Evolutionary conservation across 2,113 vertebrate genomes (phyloP).

Genomic region (Charadrius vociferus): DNA sequence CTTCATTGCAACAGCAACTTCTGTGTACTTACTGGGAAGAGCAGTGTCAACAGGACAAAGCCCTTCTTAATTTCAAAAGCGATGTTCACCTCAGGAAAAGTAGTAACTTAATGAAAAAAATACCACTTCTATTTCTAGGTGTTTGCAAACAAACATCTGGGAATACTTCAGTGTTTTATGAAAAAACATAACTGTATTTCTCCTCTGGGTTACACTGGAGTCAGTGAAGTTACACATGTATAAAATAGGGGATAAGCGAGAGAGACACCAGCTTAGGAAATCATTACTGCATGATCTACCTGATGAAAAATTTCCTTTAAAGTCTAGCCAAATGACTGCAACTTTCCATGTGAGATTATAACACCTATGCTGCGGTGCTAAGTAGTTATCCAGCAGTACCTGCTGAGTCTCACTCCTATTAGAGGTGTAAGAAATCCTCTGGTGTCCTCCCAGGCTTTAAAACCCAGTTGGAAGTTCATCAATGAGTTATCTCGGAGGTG

Average conservation of each 20-base stretch:
- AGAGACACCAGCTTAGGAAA: not conserved
- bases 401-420: constrained; percentile 8
- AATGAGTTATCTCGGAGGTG: constrained; percentile 48
- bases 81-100: not conserved
- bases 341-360: not conserved
- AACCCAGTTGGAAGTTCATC: constrained; percentile 54
- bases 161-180: not conserved
- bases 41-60: not conserved
- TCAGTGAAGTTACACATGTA: not conserved
- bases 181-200: not conserved
- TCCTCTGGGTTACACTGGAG: not conserved
- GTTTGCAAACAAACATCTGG: not conserved
- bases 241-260: not conserved
- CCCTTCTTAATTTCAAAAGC: not conserved
- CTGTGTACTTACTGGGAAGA: not conserved
- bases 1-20: not conserved
- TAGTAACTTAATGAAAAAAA: not conserved
- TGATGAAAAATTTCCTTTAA: not conserved
- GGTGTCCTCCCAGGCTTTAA: constrained; percentile 16
- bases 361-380: not conserved
- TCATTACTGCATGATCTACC: not conserved
- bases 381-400: constrained; percentile 4
- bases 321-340: not conserved
- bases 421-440: constrained; percentile 18
- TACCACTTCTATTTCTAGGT: not conserved